Evolutionary conservation across 2,888 invertebrate species (phyloP).

Genomic region (Lucinisca nassula): DNA sequence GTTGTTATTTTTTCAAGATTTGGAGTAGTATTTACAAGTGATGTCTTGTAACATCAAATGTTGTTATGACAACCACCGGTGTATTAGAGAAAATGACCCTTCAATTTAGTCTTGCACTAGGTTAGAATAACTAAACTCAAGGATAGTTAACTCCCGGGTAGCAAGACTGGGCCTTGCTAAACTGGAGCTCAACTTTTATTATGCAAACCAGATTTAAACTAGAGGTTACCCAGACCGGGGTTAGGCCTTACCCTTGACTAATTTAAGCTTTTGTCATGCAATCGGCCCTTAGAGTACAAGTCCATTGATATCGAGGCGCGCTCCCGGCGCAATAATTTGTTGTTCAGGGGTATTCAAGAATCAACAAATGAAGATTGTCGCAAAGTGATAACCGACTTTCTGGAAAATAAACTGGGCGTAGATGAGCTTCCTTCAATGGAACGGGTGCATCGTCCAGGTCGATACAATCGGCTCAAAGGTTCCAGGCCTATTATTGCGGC

Average conservation of each 20-base stretch:
- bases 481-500: constrained; percentile 19
- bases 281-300: not conserved
- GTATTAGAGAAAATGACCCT: not conserved
- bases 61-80: not conserved
- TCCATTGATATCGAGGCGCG: constrained; percentile 29
- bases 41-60: not conserved
- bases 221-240: not conserved
- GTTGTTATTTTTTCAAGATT: not conserved
- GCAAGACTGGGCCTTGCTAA: not conserved
- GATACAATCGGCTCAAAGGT: not conserved
- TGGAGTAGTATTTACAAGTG: not conserved
- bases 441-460: constrained; percentile 15
- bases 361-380: constrained; percentile 9
- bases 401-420: not conserved
- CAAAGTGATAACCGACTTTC: not conserved
- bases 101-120: not conserved
- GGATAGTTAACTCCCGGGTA: not conserved
- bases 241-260: not conserved
- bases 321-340: constrained; percentile 27
- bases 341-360: constrained; percentile 14
- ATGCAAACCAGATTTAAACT: not conserved
- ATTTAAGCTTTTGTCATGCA: not conserved
- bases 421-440: not conserved
- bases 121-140: not conserved
- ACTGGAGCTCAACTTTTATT: not conserved